Evolutionary conservation across 2,113 vertebrate genomes (phyloP).

Genomic region (Dunckerocampus dactyliophorus): DNA sequence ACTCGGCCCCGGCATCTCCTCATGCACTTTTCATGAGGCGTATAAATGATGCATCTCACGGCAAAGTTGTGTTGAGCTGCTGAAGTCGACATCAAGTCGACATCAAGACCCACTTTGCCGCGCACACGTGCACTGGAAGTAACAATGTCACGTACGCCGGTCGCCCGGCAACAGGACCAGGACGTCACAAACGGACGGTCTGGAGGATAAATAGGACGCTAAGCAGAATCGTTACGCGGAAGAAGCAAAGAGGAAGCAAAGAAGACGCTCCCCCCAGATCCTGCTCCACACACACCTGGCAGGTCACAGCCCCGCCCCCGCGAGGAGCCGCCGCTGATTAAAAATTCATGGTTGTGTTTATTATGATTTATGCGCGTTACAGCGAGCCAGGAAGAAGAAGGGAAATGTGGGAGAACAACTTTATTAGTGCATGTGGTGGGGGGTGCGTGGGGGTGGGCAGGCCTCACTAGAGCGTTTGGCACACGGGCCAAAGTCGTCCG

Average conservation of each 20-base stretch:
- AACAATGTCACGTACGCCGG: neutral
- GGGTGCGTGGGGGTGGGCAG: constrained; percentile 20
- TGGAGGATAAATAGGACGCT: neutral
- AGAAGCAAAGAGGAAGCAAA: too few species aligned
- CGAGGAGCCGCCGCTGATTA: constrained; percentile 57
- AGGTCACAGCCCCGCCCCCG: constrained; percentile 39
- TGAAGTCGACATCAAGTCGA: constrained; percentile 27
- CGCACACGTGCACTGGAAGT: neutral
- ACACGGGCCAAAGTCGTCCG: constrained; percentile 45
- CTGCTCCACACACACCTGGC: constrained; percentile 52
- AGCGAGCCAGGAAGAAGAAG: constrained; percentile 54
- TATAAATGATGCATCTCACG: constrained; percentile 25
- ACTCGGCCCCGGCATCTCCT: neutral
- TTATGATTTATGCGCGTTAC: constrained; percentile 73
- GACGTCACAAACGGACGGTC: constrained; percentile 31
- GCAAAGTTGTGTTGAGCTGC: constrained; percentile 1
- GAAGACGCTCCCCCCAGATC: constrained; percentile 46
- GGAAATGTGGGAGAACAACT: constrained; percentile 58
- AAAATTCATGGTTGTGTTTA: constrained; percentile 71
- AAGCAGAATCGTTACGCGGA: too few species aligned
- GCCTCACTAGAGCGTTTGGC: constrained; percentile 69
- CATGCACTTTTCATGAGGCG: constrained; percentile 42
- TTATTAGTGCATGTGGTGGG: constrained; percentile 60
- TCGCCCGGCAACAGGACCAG: constrained; percentile 41
- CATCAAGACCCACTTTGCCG: neutral